These are phyloP conservation scores for Bathybates hornii DNA, from an alignment of 2,113 vertebrate species.

Conservation along the genomic window DNA sequence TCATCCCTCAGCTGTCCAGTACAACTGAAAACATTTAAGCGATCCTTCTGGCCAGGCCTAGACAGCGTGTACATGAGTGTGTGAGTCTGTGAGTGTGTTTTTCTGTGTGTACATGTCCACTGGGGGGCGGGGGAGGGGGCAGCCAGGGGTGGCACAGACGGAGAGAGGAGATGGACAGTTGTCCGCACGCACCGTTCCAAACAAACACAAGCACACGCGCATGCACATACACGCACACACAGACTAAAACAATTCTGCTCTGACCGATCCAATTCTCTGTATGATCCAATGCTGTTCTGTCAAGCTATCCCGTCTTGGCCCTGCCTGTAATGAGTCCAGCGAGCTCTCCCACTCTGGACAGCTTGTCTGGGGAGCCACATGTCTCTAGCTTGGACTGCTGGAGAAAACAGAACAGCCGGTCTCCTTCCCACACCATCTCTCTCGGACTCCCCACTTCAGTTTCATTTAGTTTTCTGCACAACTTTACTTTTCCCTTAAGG, in stretches of 20 bases:
- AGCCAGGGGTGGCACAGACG: conserved; percentile 72
- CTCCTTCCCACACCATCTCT: conserved; percentile 71
- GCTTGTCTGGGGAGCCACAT: conserved; percentile 71
- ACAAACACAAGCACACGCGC: conserved; percentile 31
- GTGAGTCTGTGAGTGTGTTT: conserved; percentile 1
- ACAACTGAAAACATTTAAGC: conserved; percentile 65
- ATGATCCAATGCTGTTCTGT: conserved; percentile 68
- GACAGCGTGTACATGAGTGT: conserved; percentile 3
- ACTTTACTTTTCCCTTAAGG: conserved; percentile 69
- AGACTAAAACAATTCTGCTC: conserved; percentile 44
- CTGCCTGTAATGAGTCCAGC: conserved; percentile 67
- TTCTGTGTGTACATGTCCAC: conserved; percentile 9
- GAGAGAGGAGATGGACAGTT: conserved; percentile 66
- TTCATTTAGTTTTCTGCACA: conserved; percentile 59
- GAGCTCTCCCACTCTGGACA: conserved; percentile 71
- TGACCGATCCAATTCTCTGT: conserved; percentile 47
- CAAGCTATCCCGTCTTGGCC: conserved; percentile 66
- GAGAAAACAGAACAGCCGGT: conserved; percentile 72
- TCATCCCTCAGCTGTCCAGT: conserved; percentile 69
- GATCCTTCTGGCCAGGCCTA: conserved; percentile 52
- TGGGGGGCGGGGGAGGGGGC: conserved; percentile 46
- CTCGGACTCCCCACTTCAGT: conserved; percentile 61
- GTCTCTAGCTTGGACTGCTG: conserved; percentile 69
- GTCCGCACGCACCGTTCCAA: conserved; percentile 48
- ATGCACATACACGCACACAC: conserved; percentile 5